Conservation (phyloP, 2,113 vertebrate genomes). For the Scophthalmus maximus region DNA sequence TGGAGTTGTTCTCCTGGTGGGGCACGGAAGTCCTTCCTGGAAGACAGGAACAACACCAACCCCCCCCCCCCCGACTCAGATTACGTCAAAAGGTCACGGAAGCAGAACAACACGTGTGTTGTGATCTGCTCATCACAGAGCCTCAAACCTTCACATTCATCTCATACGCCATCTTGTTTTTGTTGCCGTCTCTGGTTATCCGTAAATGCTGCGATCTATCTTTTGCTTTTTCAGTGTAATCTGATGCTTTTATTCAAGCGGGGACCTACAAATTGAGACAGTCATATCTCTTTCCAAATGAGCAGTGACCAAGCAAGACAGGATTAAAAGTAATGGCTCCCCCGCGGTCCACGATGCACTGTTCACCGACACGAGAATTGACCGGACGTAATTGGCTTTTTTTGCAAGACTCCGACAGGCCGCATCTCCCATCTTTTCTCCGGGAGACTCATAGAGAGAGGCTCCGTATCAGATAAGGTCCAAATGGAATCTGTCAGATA, state of each 20-base stretch:
- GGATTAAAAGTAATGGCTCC: slow-evolving; percentile 58
- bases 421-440: slow-evolving; percentile 37
- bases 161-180: slow-evolving; percentile 16
- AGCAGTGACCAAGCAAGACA: slow-evolving; percentile 42
- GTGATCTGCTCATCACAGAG: slow-evolving; percentile 20
- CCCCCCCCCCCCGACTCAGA: slow-evolving; percentile 1
- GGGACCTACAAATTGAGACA: slow-evolving; percentile 28
- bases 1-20: slow-evolving; percentile 93
- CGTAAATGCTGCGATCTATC: slow-evolving; percentile 6
- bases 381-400: slow-evolving; percentile 71
- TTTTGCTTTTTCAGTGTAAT: slow-evolving; percentile 23
- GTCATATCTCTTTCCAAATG: slow-evolving; percentile 58
- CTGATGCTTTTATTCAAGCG: slow-evolving; percentile 33
- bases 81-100: not conserved
- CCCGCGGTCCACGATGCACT: slow-evolving; percentile 51
- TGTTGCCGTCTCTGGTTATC: slow-evolving; percentile 2
- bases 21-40: slow-evolving; percentile 87
- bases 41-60: slow-evolving; percentile 52
- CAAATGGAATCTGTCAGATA: slow-evolving; percentile 74
- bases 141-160: slow-evolving; percentile 13
- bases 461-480: slow-evolving; percentile 61
- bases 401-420: slow-evolving; percentile 59
- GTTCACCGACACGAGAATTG: slow-evolving; percentile 34
- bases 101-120: not conserved
- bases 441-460: slow-evolving; percentile 58